Evolutionary conservation across 2,888 invertebrate species (phyloP), one percentile per base, ranked within the genome.

Genomic region (Acronicta alni): DNA sequence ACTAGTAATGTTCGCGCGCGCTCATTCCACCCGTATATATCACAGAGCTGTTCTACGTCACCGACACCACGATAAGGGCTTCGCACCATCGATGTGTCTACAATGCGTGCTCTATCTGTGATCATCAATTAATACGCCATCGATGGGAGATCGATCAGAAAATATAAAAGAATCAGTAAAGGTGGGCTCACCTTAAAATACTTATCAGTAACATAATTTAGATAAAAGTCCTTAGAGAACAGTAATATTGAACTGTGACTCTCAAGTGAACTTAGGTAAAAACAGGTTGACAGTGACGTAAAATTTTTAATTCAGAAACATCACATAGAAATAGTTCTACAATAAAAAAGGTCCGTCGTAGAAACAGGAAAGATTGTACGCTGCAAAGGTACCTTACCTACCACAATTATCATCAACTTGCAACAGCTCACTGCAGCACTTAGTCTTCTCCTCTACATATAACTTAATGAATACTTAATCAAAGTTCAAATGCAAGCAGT

Each of bases 1-100:
- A 89, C 86, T 85, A 68, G 81, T 86, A 90, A 88, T 90, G 88
- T 83, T 83, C 91, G 90, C 93, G 92, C 92, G 93, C 90, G 89
- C 85, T 77, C 74, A 68, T 61, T 74, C 63, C 84, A 55, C 78
- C 74, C 69, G 87, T 93, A 93, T 93, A 90, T 93, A 93, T 90
- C 86, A 80, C 80, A 62, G 68, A 70, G 73, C 66, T 57, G 60
- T 66, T 76, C 87, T 89, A 92, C 93, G 93, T 93, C 93, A 92
- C 72, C 52, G 60, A n/a, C 71, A 43, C 43, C 60, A 70, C 72
- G 85, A 87, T 87, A 86, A 87, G 82, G 83, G 71, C 78, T 80
- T 69, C 63, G 65, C 62, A 85, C 76, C 84, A 81, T 80, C 73
- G 63, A 69, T 59, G 55, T 71, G 71, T 70, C 67, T 51, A 72